phyloP scores from a whole-genome alignment of 2,888 invertebrate genomes.

The Zootermopsis nevadensis region DNA sequence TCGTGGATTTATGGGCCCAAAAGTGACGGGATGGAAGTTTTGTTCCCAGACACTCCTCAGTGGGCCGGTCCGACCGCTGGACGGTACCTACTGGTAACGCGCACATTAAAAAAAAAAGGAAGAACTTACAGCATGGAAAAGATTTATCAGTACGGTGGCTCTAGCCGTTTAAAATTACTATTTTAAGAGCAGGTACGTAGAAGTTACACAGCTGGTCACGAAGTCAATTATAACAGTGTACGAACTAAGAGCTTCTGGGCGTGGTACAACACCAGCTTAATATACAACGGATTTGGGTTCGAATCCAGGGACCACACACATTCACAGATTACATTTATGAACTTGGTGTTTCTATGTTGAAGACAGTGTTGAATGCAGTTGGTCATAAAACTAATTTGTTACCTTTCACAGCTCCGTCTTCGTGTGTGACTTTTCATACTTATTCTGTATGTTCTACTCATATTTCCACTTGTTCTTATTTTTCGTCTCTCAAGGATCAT shows the following conservation, averaged over 20 bases:
- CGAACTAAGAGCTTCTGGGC: background rate
- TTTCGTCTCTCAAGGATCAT: too few species aligned
- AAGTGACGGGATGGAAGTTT: constrained; percentile 62
- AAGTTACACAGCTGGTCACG: constrained; percentile 27
- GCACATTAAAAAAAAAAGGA: constrained; percentile 1
- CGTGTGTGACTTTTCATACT: too few species aligned
- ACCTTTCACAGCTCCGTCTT: too few species aligned
- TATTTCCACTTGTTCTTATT: too few species aligned
- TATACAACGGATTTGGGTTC: background rate
- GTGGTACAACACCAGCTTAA: background rate
- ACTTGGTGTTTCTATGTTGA: too few species aligned
- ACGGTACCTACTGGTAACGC: background rate
- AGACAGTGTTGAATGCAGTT: too few species aligned
- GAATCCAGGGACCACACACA: background rate
- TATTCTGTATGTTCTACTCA: too few species aligned
- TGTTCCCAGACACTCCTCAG: constrained; percentile 32
- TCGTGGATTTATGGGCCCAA: constrained; percentile 63
- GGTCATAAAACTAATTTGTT: too few species aligned
- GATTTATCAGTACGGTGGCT: constrained; percentile 33
- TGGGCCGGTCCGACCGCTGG: background rate
- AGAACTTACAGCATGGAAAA: constrained; percentile 12
- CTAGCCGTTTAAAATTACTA: background rate
- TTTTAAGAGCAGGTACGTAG: background rate
- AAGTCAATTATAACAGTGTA: constrained; percentile 34
- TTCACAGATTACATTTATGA: background rate